Evolutionary conservation across 2,113 vertebrate species (phyloP), one percentile per base, ranked within the genome.

Genomic region (Percopsis transmontana): DNA sequence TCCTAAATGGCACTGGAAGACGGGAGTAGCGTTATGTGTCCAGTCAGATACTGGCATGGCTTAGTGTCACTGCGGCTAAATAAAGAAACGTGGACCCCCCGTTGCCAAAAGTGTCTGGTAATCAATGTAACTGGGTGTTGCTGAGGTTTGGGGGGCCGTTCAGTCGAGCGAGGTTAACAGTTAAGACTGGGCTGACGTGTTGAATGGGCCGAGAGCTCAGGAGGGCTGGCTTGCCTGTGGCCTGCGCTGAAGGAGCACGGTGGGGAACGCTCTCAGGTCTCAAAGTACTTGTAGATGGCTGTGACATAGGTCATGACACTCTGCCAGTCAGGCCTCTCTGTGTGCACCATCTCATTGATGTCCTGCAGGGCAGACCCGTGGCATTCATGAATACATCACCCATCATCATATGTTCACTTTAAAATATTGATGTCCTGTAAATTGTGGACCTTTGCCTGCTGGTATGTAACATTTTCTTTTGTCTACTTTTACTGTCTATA

Each of bases 241-340:
- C 18, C 54, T 78, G 80, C 63, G 70, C 70, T 66, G 74, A 76
- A 58, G 21, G 52, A 63, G 54, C 44, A 45, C 48, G 39, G 18
- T 0, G 70, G 41, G 0, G 40, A 64, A 42, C 2, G 42, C 12
- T 45, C 51, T 98, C 95, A 99, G 84, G 97, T 98, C 88, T 98
- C 97, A 79, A 99, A 98, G 92, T 99, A 98, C 82, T 99, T 99
- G 94, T 98, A 99, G 88, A 99, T 96, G 2, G 97, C 94, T 0
- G 96, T 99, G 85, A 98, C 96, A 0, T 99, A 99, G 14, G 95
- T 94, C 96, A 99, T 99, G 83, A 99, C 94, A 13, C 90, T 97
- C 62, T 99, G 97, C 97, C 97, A 99, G 82, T 99, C 97, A 0
- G 97, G 97, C 40, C 97, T 89, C 81, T 99, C 97, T 0, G 95